A percentile compares a stretch with the other conserved stretches of the same genome.
These are phyloP conservation scores for Sakesphorus luctuosus DNA, from an alignment of 2,113 vertebrate genomes.

Conservation along the genomic window DNA sequence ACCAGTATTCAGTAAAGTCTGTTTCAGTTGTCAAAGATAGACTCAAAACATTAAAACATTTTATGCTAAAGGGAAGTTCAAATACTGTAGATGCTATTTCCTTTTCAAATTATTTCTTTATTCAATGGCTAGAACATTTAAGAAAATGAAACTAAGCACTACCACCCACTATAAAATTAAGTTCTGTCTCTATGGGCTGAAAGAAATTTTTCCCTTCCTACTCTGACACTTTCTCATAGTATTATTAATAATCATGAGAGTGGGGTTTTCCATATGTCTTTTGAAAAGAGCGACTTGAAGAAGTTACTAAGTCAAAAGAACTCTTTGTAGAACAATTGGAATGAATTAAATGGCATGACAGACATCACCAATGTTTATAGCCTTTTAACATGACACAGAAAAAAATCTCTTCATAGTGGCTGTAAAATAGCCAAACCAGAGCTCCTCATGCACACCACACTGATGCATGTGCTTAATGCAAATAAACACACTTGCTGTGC, in stretches of 20 bases:
- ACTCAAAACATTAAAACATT: conserved; percentile 73
- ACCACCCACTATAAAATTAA: conserved; percentile 47
- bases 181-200: conserved; percentile 25
- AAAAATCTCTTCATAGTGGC: conserved; percentile 4
- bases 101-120: conserved; percentile 73
- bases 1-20: conserved; percentile 68
- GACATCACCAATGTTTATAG: conserved; percentile 59
- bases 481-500: conserved; percentile 45
- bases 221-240: conserved; percentile 44
- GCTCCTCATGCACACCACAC: background rate
- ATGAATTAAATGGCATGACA: conserved; percentile 64
- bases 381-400: conserved; percentile 24
- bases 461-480: conserved; percentile 22
- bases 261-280: conserved; percentile 40
- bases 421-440: background rate
- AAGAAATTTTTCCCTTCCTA: conserved; percentile 28
- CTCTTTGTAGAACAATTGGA: conserved; percentile 69
- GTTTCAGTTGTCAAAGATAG: conserved; percentile 67
- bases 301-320: conserved; percentile 65
- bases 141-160: conserved; percentile 57
- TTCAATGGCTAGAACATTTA: conserved; percentile 49
- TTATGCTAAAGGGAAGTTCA: conserved; percentile 73
- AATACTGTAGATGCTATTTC: conserved; percentile 63
- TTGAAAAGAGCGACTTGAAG: conserved; percentile 54
- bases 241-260: conserved; percentile 57